Evolutionary conservation across 2,888 invertebrate species (phyloP).

Genomic region (Elegia similella): DNA sequence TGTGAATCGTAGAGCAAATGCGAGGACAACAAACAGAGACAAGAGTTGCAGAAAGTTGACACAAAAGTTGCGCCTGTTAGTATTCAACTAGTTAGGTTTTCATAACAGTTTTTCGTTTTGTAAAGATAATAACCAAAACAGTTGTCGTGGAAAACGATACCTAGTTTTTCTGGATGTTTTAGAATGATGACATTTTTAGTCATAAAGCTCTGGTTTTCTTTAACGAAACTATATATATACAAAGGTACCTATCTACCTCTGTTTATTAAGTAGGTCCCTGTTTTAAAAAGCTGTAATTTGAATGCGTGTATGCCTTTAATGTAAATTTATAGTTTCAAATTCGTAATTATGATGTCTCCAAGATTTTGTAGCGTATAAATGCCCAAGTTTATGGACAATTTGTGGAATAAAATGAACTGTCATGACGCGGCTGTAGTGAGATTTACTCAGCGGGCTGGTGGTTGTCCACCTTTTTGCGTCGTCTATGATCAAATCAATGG

Average conservation of each 20-base stretch:
- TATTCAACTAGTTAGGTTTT: slow-evolving; percentile 36
- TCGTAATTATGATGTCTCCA: too few relatives aligned
- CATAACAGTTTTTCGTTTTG: slow-evolving; percentile 15
- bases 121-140: slow-evolving; percentile 13
- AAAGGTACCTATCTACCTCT: background rate
- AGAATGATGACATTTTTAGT: background rate
- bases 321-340: too few relatives aligned
- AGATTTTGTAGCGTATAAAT: too few relatives aligned
- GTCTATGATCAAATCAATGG: too few relatives aligned
- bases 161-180: background rate
- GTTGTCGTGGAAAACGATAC: background rate
- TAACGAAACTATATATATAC: background rate
- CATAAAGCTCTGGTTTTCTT: background rate
- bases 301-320: too few relatives aligned
- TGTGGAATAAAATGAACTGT: too few relatives aligned
- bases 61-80: slow-evolving; percentile 26
- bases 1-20: slow-evolving; percentile 4
- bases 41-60: slow-evolving; percentile 2
- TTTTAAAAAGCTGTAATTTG: too few relatives aligned
- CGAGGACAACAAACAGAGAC: slow-evolving; percentile 12
- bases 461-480: too few relatives aligned
- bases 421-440: too few relatives aligned
- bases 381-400: too few relatives aligned
- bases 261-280: too few relatives aligned
- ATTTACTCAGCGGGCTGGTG: too few relatives aligned